A percentile compares a stretch with the other conserved stretches of the same genome.
Evolutionary conservation across 2,888 invertebrate species (phyloP).

Genomic region (Clusia tigrina): DNA sequence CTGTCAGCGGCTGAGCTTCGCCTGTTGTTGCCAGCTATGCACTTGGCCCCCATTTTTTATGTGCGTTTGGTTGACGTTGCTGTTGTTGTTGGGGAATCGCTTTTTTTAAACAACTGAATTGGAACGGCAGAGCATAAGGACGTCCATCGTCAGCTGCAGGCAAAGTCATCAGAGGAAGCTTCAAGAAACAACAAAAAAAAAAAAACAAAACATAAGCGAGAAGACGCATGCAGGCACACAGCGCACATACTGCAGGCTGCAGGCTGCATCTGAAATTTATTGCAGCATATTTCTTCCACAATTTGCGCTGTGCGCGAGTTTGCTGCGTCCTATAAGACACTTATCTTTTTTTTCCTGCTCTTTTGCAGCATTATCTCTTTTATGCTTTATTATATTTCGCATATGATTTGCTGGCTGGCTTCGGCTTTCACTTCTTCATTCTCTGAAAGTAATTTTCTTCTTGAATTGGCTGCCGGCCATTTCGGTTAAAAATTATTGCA

Average conservation of each 20-base stretch:
- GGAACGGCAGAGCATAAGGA: neutral
- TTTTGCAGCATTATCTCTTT: neutral
- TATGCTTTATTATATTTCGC: neutral
- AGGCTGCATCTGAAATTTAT: slow-evolving; percentile 3
- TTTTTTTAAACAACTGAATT: neutral
- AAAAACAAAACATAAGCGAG: no score
- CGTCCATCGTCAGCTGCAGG: slow-evolving; percentile 6
- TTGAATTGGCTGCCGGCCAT: no score
- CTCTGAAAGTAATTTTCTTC: neutral
- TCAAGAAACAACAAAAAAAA: neutral
- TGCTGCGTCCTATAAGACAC: neutral
- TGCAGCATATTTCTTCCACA: neutral
- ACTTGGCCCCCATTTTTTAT: slow-evolving; percentile 3
- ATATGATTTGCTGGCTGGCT: neutral
- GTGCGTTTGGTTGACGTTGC: neutral
- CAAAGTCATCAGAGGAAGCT: neutral
- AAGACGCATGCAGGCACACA: neutral
- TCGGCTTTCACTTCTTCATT: neutral
- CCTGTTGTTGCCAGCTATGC: neutral
- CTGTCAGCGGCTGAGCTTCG: neutral
- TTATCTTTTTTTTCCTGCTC: neutral
- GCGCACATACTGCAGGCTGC: neutral
- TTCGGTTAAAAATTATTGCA: no score
- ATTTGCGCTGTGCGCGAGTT: neutral
- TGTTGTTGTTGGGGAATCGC: neutral